Conservation (phyloP, 2,797 vertebrate genomes). For the Aplochiton taeniatus region DNA sequence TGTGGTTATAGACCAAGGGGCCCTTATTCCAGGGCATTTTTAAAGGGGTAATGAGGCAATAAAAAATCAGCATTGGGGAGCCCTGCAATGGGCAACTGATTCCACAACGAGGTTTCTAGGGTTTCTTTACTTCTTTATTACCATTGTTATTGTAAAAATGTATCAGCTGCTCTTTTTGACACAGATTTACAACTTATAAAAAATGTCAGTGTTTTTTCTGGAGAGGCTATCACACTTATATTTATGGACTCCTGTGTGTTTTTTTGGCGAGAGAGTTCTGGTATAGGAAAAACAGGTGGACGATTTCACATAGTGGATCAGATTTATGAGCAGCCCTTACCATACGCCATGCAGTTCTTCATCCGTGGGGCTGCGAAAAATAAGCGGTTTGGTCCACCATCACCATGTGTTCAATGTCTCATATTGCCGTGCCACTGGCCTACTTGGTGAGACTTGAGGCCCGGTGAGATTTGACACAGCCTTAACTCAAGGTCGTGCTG, state of each 20-base stretch:
- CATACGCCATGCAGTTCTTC: slow-evolving; percentile 3
- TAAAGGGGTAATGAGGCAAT: slow-evolving; percentile 61
- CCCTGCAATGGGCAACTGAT: slow-evolving; percentile 29
- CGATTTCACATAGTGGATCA: slow-evolving; percentile 30
- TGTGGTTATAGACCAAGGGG: neutral
- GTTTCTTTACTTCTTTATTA: slow-evolving; percentile 16
- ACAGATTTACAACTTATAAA: slow-evolving; percentile 38
- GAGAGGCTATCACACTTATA: slow-evolving; percentile 24
- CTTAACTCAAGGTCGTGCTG: too few species aligned
- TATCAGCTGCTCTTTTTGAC: slow-evolving; percentile 60
- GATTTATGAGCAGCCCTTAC: neutral
- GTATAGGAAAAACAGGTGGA: slow-evolving; percentile 49
- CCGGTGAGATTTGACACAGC: too few species aligned
- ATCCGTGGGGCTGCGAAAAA: slow-evolving; percentile 2
- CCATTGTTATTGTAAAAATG: slow-evolving; percentile 48
- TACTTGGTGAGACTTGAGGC: too few species aligned
- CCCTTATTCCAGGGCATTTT: slow-evolving; percentile 27
- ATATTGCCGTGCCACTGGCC: too few species aligned
- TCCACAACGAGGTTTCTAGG: neutral
- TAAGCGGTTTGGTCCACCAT: too few species aligned
- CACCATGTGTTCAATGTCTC: neutral
- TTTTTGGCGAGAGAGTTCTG: slow-evolving; percentile 11
- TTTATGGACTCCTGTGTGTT: neutral
- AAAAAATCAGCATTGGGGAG: slow-evolving; percentile 51
- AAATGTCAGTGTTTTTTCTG: slow-evolving; percentile 41